Evolutionary conservation across 2,113 vertebrate species (phyloP).

Genomic region (Triplophysa siluroides): DNA sequence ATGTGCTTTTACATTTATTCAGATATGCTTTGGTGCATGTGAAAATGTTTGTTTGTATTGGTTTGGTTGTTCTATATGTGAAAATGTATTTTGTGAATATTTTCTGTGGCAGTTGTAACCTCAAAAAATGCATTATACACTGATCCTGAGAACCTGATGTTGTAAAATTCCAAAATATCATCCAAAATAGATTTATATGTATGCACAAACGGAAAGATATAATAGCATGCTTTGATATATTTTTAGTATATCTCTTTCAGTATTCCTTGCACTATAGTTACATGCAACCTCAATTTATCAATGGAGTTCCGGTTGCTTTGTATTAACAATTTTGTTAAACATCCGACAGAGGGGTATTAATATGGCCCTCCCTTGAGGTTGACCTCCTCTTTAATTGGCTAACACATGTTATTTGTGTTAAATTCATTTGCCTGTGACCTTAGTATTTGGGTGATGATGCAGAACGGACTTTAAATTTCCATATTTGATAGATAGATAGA

Average conservation of each 20-base stretch:
- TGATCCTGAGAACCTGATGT: slow-evolving; percentile 39
- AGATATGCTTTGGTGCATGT: slow-evolving; percentile 16
- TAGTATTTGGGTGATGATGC: slow-evolving; percentile 41
- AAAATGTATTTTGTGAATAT: background rate
- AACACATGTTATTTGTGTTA: slow-evolving; percentile 48
- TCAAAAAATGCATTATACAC: slow-evolving; percentile 33
- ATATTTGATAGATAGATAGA: background rate
- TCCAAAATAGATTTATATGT: too few relatives aligned
- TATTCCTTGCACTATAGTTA: background rate
- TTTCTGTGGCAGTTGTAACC: slow-evolving; percentile 49
- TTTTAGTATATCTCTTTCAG: background rate
- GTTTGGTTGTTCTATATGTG: background rate
- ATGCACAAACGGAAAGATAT: background rate
- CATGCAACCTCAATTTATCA: slow-evolving; percentile 40
- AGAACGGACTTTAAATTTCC: background rate
- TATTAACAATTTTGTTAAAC: slow-evolving; percentile 45
- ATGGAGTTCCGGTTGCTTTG: slow-evolving; percentile 21
- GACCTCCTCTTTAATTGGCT: slow-evolving; percentile 48
- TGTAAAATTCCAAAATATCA: background rate
- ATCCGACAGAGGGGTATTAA: slow-evolving; percentile 48
- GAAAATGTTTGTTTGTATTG: background rate
- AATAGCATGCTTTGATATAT: background rate
- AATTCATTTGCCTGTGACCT: slow-evolving; percentile 48
- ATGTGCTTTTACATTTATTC: slow-evolving; percentile 3
- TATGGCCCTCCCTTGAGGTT: slow-evolving; percentile 44